Percentiles rank a stretch among this genome's conserved stretches.
These are phyloP conservation scores for Lapara coniferarum DNA, from an alignment of 2,888 invertebrate species.

Conservation along the genomic window DNA sequence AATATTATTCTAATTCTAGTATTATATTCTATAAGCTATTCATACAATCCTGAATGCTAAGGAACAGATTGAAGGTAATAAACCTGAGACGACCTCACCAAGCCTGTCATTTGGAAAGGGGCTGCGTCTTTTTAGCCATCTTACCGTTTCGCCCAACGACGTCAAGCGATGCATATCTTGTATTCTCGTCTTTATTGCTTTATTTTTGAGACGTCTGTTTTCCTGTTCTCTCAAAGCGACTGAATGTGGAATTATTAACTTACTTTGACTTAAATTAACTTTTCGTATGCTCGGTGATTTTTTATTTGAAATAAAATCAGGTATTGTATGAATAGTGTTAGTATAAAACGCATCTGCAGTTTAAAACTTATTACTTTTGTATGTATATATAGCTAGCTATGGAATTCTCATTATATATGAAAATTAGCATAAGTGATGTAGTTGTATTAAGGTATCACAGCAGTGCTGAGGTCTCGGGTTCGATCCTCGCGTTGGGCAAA, in stretches of 20 bases:
- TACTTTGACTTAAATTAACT: conserved; percentile 12
- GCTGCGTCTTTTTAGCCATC: conserved; percentile 28
- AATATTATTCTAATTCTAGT: neutral
- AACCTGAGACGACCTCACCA: conserved; percentile 47
- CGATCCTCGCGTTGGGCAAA: too few relatives aligned
- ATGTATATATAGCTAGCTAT: neutral
- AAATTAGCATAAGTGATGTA: too few relatives aligned
- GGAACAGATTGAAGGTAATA: conserved; percentile 48
- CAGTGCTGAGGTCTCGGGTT: too few relatives aligned
- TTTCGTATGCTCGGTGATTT: neutral
- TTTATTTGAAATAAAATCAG: neutral
- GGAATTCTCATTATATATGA: too few relatives aligned
- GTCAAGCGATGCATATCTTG: conserved; percentile 31
- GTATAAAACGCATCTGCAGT: neutral
- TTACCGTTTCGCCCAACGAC: conserved; percentile 28
- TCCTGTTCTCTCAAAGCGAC: conserved; percentile 1
- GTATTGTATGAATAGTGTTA: neutral
- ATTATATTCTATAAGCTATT: neutral
- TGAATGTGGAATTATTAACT: conserved; percentile 8
- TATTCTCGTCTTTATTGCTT: conserved; percentile 34
- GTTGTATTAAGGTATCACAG: too few relatives aligned
- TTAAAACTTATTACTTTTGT: too few relatives aligned
- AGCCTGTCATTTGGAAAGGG: conserved; percentile 43
- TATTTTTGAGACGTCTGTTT: conserved; percentile 30
- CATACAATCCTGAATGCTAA: neutral